These are phyloP conservation scores for Pheosia tremula DNA, from an alignment of 2,888 invertebrate species.

Conservation along the genomic window DNA sequence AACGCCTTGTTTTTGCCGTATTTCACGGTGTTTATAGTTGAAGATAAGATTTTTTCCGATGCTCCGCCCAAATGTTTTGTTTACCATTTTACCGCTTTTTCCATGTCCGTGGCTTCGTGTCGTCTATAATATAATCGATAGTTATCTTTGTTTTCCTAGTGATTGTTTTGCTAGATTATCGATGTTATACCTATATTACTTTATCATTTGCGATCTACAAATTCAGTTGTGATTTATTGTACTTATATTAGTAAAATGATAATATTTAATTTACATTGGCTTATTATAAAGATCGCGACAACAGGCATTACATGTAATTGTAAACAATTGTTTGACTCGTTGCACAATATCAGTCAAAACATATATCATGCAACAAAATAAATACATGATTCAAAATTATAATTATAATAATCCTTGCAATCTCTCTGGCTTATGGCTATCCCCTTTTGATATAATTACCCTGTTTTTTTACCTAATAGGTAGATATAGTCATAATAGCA, in stretches of 20 bases:
- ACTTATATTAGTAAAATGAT: not conserved
- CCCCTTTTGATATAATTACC: too few relatives aligned
- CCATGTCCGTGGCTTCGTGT: conserved; percentile 4
- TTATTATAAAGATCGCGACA: not conserved
- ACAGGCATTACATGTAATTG: not conserved
- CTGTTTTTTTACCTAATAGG: too few relatives aligned
- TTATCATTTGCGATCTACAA: conserved; percentile 13
- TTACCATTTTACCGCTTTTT: conserved; percentile 67
- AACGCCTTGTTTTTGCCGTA: conserved; percentile 25
- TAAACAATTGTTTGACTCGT: not conserved
- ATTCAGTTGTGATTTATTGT: conserved; percentile 17
- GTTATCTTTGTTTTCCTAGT: conserved; percentile 28
- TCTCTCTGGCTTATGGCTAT: too few relatives aligned
- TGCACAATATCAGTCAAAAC: not conserved
- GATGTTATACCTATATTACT: conserved; percentile 6
- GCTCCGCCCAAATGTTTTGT: conserved; percentile 72
- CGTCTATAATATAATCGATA: conserved; percentile 28
- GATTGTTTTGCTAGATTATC: conserved; percentile 13
- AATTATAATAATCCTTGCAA: too few relatives aligned
- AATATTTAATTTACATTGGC: not conserved
- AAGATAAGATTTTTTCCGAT: conserved; percentile 33
- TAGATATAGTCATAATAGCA: too few relatives aligned
- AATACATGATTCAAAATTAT: too few relatives aligned
- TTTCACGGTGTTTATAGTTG: conserved; percentile 29
- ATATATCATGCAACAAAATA: too few relatives aligned